Base-by-base conservation (phyloP, 2,888 invertebrate species). In the Miltochrista miniata region DNA sequence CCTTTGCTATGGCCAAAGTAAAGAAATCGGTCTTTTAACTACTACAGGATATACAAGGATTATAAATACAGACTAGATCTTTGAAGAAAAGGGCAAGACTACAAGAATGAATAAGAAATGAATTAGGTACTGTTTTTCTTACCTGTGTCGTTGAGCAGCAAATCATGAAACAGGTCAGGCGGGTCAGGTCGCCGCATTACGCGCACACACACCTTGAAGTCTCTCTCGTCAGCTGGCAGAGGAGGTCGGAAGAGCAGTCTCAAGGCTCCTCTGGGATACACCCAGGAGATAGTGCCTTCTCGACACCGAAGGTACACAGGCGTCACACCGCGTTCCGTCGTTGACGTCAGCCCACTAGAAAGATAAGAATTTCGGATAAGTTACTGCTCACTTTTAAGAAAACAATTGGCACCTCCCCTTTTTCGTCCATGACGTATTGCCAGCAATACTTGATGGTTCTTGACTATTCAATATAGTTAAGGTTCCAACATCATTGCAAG, bases 291-390 rank as follows among this genome's bases (percentile, higher is more conserved):
- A 14, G 90, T 86, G 24, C 96, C 96, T 54, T 95, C 94, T 14
- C 95, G 92, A 73, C 96, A 96, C 29, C 96, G 93, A 44, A 96
- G 93, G 85, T 96, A 96, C 34, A 96, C 95, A 0, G 96, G 96
- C 34, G 95, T 94, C 43, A 96, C 95, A 2, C 94, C 95, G 48
- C 95, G 92, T 52, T 93, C 93, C 7, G 86, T 75, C 56, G 71
- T 74, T 24, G 83, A 72, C 11, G 90, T 80, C 59, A 94, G 76
- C 5, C 95, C 94, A 74, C 95, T 95, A 88, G 34, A 93, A 93
- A 56, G 29, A 61, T 59, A 30, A 24, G 18, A 24, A 12, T 13
- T 9, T 11, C 2, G 18, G n/a, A 1, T 48, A 39, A 44, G 9
- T 39, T 36, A 14, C 18, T 11, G 2, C 18, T 24, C 18, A 24